These are phyloP conservation scores for Alligator mississippiensis DNA, from an alignment of 2,113 vertebrate species.

Conservation along the genomic window DNA sequence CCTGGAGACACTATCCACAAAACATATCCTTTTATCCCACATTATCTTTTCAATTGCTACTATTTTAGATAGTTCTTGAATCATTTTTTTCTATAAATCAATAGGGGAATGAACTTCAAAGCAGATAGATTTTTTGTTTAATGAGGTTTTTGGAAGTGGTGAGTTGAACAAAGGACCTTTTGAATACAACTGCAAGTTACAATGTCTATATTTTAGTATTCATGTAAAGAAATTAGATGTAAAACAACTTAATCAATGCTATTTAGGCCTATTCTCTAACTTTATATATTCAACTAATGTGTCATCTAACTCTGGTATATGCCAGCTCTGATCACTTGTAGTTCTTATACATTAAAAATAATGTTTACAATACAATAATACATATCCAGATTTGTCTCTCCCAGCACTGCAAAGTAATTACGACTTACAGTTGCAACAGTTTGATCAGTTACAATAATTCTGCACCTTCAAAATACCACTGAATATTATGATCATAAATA, in stretches of 20 bases:
- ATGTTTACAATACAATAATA: background rate
- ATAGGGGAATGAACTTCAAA: background rate
- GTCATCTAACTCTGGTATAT: too few relatives aligned
- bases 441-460: background rate
- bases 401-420: background rate
- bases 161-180: background rate
- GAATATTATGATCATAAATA: background rate
- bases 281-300: too few relatives aligned
- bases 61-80: background rate
- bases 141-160: background rate
- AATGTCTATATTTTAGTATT: background rate
- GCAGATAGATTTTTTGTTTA: background rate
- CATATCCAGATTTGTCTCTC: background rate
- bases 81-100: background rate
- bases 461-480: background rate
- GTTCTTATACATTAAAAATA: too few relatives aligned
- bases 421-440: background rate
- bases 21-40: constrained; percentile 89
- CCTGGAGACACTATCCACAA: constrained; percentile 86
- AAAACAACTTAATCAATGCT: too few relatives aligned
- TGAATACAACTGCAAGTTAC: background rate
- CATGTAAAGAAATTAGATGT: too few relatives aligned
- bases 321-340: too few relatives aligned
- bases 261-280: too few relatives aligned
- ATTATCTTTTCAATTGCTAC: background rate